Evolutionary conservation across 2,888 invertebrate genomes (phyloP).

Genomic region (Bembecia ichneumoniformis): DNA sequence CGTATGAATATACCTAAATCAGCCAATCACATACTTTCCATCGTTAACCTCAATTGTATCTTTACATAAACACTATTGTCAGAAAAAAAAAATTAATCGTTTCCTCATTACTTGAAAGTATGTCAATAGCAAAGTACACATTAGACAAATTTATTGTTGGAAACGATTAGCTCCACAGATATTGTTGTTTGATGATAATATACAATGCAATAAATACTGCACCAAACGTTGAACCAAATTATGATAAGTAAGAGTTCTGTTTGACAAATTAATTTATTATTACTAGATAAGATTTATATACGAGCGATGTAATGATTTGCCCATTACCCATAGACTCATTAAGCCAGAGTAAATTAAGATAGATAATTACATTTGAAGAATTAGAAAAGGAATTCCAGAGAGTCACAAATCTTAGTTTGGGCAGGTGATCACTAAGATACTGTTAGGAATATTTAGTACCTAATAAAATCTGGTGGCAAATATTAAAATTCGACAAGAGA

Average conservation of each 20-base stretch:
- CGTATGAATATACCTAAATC: background rate
- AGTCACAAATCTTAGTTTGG: background rate
- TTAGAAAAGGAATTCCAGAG: background rate
- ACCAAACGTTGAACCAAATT: slow-evolving; percentile 66
- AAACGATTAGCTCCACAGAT: slow-evolving; percentile 21
- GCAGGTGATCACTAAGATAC: slow-evolving; percentile 2
- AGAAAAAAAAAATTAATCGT: background rate
- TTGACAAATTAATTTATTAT: slow-evolving; percentile 44
- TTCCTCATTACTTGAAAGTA: slow-evolving; percentile 20
- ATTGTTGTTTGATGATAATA: slow-evolving; percentile 61
- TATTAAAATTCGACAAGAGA: background rate
- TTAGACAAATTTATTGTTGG: background rate
- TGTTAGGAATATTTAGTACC: slow-evolving; percentile 30
- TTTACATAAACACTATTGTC: too few species aligned
- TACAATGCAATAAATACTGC: slow-evolving; percentile 70
- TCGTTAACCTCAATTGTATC: background rate
- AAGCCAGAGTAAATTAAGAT: slow-evolving; percentile 39
- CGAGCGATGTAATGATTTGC: slow-evolving; percentile 21
- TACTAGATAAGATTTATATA: slow-evolving; percentile 14
- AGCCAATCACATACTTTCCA: slow-evolving; percentile 7
- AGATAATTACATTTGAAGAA: slow-evolving; percentile 18
- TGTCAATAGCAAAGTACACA: slow-evolving; percentile 32
- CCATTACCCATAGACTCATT: slow-evolving; percentile 58
- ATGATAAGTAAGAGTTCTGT: slow-evolving; percentile 52
- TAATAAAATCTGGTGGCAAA: slow-evolving; percentile 21